These are phyloP conservation scores for Ornithoptera priamus DNA, from an alignment of 2,888 invertebrate genomes.

Conservation along the genomic window DNA sequence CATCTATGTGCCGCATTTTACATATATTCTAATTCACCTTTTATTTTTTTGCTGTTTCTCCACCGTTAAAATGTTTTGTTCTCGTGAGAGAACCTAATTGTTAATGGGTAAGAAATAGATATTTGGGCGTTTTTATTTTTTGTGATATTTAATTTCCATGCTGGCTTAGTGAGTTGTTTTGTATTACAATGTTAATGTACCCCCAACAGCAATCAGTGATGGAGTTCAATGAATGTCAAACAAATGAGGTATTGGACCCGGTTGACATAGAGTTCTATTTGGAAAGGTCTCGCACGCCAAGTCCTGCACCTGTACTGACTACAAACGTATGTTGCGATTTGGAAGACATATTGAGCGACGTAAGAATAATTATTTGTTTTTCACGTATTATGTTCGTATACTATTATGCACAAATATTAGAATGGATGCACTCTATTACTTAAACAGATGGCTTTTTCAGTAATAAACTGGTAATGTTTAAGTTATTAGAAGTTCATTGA, in stretches of 20 bases:
- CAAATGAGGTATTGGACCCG: slow-evolving; percentile 69
- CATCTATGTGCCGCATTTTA: slow-evolving; percentile 41
- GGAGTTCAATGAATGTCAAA: slow-evolving; percentile 73
- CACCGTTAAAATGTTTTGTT: slow-evolving; percentile 66
- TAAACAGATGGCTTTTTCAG: not conserved
- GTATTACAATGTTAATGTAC: slow-evolving; percentile 48
- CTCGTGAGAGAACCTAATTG: slow-evolving; percentile 75
- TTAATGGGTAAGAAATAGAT: slow-evolving; percentile 67
- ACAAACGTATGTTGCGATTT: slow-evolving; percentile 69
- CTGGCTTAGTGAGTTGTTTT: slow-evolving; percentile 43
- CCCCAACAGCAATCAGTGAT: slow-evolving; percentile 72
- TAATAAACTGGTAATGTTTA: too few species aligned
- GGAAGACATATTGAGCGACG: slow-evolving; percentile 78
- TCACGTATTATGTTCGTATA: not conserved
- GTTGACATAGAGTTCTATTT: slow-evolving; percentile 63
- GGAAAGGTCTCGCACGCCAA: slow-evolving; percentile 60
- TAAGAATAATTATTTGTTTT: slow-evolving; percentile 49
- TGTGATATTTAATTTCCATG: slow-evolving; percentile 34
- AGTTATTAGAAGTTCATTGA: too few species aligned
- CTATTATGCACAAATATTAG: not conserved
- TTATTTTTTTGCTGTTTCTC: slow-evolving; percentile 38
- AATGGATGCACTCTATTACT: not conserved
- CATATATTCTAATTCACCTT: slow-evolving; percentile 33
- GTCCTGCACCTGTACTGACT: slow-evolving; percentile 65
- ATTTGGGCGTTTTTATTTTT: slow-evolving; percentile 33